Evolutionary conservation across 1,140 invertebrate genomes (phyloP), one percentile per base, ranked within the genome.

Genomic region (Drosophila suzukii): DNA sequence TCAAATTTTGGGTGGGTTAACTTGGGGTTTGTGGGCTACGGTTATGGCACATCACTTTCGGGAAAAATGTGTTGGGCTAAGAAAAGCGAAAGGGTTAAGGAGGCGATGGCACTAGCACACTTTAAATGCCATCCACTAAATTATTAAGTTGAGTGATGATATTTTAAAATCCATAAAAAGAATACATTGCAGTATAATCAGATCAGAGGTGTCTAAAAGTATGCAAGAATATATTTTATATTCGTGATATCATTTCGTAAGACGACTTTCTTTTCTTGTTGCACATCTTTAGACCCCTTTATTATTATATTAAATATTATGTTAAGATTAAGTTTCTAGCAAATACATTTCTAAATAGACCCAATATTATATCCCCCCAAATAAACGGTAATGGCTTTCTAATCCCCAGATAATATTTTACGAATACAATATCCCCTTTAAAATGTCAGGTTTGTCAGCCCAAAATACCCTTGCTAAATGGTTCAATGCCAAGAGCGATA

Each of bases 401-500:
- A n/a, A 32, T n/a, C 24, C 4, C 5, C n/a, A 50, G n/a, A 50
- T 13, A 32, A 32, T 32, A 32, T 11, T 50, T 50, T 17, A 32
- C 10, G n/a, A 17, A 10, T 11, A 32, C n/a, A 11, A 24, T 10
- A 8, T 12, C 13, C 1, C 2, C 24, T 60, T 63, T 7, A 20
- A 59, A 32, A 41, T 32, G 27, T 27, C 12, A 30, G n/a, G 15
- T 6, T 41, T 58, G 34, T 39, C 24, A 39, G 17, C 8, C 58
- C 11, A 11, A 43, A 6, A 63, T 32, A 44, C 13, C 54, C 13
- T 59, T 58, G 6, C 53, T 32, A 41, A 58, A 41, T 41, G 24
- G 34, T 49, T 32, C 47, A 15, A 24, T 54, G 46, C 30, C 4
- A n/a, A 63, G 30, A 43, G 36, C 32, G 32, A 13, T 51, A 67